phyloP scores from a whole-genome alignment of 2,797 vertebrate species.

The Ispidina lecontei region DNA sequence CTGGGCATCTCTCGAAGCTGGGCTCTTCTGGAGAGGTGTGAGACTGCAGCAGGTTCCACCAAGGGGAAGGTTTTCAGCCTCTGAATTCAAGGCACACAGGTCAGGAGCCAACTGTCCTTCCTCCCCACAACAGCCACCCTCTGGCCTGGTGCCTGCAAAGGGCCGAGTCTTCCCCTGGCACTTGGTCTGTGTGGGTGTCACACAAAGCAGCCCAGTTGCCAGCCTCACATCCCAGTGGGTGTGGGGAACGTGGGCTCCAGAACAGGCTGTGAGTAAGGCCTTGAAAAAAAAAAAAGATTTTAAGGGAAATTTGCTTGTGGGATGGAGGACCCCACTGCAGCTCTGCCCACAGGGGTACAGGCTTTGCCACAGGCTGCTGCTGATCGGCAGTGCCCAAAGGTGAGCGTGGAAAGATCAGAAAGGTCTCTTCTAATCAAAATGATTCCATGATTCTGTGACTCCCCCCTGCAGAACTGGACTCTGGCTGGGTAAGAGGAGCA shows the following conservation, averaged over 20 bases:
- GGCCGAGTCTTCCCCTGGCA: background rate
- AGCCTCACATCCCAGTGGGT: background rate
- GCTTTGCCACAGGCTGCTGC: background rate
- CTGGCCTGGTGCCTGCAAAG: background rate
- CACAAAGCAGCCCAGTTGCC: background rate
- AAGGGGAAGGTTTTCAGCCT: background rate
- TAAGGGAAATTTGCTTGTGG: background rate
- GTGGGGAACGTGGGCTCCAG: accelerated
- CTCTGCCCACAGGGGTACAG: accelerated
- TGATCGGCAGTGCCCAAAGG: background rate
- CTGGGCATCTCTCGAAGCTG: accelerated
- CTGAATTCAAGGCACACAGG: background rate
- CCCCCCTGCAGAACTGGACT: background rate
- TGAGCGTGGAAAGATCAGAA: background rate
- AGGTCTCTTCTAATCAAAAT: background rate
- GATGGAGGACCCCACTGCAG: background rate
- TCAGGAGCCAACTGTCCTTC: background rate
- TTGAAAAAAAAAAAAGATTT: background rate
- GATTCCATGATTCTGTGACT: too few species aligned
- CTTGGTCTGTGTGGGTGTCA: background rate
- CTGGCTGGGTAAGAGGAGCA: background rate
- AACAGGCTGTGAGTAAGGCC: background rate
- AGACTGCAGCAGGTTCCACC: background rate
- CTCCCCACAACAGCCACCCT: background rate
- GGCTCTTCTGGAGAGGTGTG: accelerated